A percentile compares a stretch with the other conserved stretches of the same genome.
phyloP scores from a whole-genome alignment of 2,113 vertebrate species.

The Microcebus jonahi region DNA sequence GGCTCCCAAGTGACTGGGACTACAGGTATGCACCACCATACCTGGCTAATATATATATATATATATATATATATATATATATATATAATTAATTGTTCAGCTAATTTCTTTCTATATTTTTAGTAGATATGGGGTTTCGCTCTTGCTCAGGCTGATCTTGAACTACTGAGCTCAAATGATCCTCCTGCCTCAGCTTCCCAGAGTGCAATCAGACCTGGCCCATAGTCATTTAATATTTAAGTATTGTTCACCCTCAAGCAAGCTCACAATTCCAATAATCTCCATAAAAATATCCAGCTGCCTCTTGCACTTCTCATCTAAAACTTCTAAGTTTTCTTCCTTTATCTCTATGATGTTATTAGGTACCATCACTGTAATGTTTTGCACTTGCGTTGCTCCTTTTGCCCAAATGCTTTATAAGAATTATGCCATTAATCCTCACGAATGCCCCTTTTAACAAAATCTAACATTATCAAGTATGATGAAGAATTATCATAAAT shows the following conservation, averaged over 20 bases:
- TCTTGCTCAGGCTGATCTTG: too few relatives aligned
- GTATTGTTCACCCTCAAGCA: neutral
- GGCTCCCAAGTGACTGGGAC: too few relatives aligned
- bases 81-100: too few relatives aligned
- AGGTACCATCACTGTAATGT: neutral
- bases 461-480: conserved; percentile 49
- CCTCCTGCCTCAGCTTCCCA: too few relatives aligned
- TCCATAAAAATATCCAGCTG: neutral
- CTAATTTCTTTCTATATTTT: too few relatives aligned
- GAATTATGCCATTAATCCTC: conserved; percentile 48
- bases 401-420: conserved; percentile 39
- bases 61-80: too few relatives aligned
- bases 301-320: neutral
- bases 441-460: conserved; percentile 59
- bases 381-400: neutral
- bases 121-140: too few relatives aligned
- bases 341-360: neutral
- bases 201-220: too few relatives aligned
- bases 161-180: too few relatives aligned
- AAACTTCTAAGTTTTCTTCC: neutral
- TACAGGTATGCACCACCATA: too few relatives aligned
- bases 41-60: too few relatives aligned
- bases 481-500: conserved; percentile 70
- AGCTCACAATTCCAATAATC: neutral
- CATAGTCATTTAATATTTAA: neutral